phyloP scores from a whole-genome alignment of 2,888 invertebrate genomes.

The Dichetophora obliterata region DNA sequence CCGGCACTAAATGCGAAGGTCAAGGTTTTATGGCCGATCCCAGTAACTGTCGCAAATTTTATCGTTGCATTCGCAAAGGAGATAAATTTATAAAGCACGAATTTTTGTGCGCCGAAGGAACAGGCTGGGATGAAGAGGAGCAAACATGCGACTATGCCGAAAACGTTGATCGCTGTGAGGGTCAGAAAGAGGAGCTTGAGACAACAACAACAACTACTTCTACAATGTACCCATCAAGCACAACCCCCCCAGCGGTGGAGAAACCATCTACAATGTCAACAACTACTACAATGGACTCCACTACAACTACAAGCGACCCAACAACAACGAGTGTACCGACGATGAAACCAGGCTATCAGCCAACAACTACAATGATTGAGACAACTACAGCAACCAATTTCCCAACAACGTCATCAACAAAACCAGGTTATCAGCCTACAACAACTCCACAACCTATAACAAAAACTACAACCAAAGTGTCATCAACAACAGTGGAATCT shows the following conservation, averaged over 20 bases:
- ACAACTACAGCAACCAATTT: slow-evolving; percentile 41
- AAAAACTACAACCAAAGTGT: slow-evolving; percentile 18
- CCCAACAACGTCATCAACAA: background rate
- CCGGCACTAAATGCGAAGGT: slow-evolving; percentile 70
- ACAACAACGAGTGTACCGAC: slow-evolving; percentile 32
- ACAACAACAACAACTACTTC: slow-evolving; percentile 45
- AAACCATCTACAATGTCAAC: slow-evolving; percentile 40
- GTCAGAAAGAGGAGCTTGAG: slow-evolving; percentile 48
- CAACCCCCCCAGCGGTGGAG: slow-evolving; percentile 50
- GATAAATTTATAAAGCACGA: slow-evolving; percentile 68
- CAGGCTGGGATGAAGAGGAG: slow-evolving; percentile 78
- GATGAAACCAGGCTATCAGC: background rate
- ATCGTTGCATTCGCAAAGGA: slow-evolving; percentile 73
- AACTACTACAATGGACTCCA: slow-evolving; percentile 34
- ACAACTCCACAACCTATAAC: slow-evolving; percentile 24
- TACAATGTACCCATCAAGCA: slow-evolving; percentile 50
- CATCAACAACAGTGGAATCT: slow-evolving; percentile 42
- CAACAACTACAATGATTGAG: slow-evolving; percentile 30
- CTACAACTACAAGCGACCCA: slow-evolving; percentile 29
- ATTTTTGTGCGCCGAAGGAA: slow-evolving; percentile 77
- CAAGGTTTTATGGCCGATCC: slow-evolving; percentile 77
- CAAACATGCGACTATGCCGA: slow-evolving; percentile 74
- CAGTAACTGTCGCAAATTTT: slow-evolving; percentile 74
- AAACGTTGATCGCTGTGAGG: slow-evolving; percentile 62
- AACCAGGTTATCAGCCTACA: background rate